Percentiles rank a stretch among this genome's conserved stretches.
phyloP scores from a whole-genome alignment of 2,113 vertebrate genomes.

The Paracyprichromis sp. region DNA sequence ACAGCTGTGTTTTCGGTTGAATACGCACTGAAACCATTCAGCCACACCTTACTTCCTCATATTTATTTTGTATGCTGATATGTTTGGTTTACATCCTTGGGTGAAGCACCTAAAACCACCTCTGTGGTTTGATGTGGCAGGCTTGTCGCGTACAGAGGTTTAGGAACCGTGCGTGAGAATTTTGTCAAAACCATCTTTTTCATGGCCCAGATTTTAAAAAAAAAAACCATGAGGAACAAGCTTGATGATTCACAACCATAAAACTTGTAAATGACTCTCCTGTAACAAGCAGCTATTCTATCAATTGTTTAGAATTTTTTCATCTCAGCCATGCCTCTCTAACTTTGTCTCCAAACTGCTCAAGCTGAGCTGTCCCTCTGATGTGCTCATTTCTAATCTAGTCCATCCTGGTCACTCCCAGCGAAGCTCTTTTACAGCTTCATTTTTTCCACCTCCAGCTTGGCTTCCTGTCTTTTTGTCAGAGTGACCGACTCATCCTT shows the following conservation, averaged over 20 bases:
- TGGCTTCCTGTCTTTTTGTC: neutral
- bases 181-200: neutral
- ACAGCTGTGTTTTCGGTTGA: constrained; percentile 18
- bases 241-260: neutral
- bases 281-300: neutral
- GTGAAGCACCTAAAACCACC: neutral
- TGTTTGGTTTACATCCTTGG: neutral
- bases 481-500: neutral
- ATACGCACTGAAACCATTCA: neutral
- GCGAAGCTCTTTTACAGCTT: neutral
- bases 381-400: neutral
- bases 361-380: neutral
- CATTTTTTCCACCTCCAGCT: neutral
- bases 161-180: accelerated
- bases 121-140: neutral
- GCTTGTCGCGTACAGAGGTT: neutral
- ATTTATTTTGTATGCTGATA: neutral
- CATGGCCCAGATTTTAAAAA: neutral
- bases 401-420: neutral
- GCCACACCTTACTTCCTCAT: constrained; percentile 31
- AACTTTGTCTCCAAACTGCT: neutral
- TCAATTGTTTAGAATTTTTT: neutral
- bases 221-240: neutral
- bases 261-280: neutral
- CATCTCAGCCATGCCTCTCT: neutral